Conservation (phyloP, 2,888 invertebrate species). For the Pristionchus japonicus region DNA sequence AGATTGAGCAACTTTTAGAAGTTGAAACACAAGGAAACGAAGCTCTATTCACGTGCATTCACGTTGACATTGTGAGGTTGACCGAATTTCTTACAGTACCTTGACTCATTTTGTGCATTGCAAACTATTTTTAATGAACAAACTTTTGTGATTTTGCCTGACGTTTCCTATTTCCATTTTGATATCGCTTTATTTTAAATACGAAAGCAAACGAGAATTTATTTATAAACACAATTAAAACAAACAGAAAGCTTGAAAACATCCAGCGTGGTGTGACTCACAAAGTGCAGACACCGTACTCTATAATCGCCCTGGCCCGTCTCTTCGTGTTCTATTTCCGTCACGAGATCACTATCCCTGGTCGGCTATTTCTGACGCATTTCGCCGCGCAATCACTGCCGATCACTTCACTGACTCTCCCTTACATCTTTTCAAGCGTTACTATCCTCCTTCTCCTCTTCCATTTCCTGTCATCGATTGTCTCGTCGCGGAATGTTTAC, state of each 20-base stretch:
- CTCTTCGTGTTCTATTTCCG: background rate
- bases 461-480: constrained; percentile 12
- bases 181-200: background rate
- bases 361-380: background rate
- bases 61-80: background rate
- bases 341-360: constrained; percentile 4
- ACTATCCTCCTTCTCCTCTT: background rate
- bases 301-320: background rate
- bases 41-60: too few relatives aligned
- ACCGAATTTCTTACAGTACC: background rate
- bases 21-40: background rate
- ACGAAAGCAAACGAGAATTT: too few relatives aligned
- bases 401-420: background rate
- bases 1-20: background rate
- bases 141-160: background rate
- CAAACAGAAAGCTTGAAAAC: too few relatives aligned
- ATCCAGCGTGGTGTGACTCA: background rate
- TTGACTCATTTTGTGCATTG: background rate
- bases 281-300: background rate
- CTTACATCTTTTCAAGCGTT: background rate
- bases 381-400: background rate
- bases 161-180: background rate
- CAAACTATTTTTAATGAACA: background rate
- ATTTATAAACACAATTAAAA: too few relatives aligned
- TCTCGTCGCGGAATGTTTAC: background rate